Conservation (phyloP, 2,888 invertebrate genomes). For the Tholera decimalis region DNA sequence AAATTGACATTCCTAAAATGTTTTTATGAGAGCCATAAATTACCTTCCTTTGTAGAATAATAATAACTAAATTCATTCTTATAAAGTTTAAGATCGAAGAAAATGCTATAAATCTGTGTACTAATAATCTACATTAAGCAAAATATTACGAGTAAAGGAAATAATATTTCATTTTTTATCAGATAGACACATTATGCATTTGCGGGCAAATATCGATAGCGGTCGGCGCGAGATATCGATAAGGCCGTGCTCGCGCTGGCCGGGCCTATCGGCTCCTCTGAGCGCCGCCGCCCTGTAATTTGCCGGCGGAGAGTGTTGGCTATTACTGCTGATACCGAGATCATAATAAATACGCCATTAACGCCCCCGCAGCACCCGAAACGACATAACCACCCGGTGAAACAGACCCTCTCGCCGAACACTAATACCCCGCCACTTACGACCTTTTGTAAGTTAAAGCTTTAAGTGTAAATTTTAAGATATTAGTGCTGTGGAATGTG, state of each 20-base stretch:
- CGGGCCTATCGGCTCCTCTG: conserved; percentile 83
- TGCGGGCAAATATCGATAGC: conserved; percentile 80
- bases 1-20: conserved; percentile 49
- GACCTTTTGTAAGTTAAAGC: conserved; percentile 45
- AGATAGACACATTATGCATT: conserved; percentile 79
- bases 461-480: conserved; percentile 77
- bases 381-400: conserved; percentile 82
- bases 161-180: conserved; percentile 80
- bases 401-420: conserved; percentile 43
- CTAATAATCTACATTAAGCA: conserved; percentile 63
- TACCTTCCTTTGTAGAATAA: conserved; percentile 30
- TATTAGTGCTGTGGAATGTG: conserved; percentile 74
- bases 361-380: conserved; percentile 90
- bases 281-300: conserved; percentile 91
- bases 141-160: conserved; percentile 73
- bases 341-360: conserved; percentile 92
- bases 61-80: conserved; percentile 20
- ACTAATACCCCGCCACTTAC: conserved; percentile 49
- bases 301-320: conserved; percentile 91
- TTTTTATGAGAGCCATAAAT: conserved; percentile 53
- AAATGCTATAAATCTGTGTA: conserved; percentile 47
- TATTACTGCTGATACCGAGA: conserved; percentile 91
- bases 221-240: conserved; percentile 81
- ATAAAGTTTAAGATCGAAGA: conserved; percentile 23
- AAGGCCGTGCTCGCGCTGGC: conserved; percentile 72